A percentile compares a stretch with the other conserved stretches of the same genome.
Conservation (phyloP, 2,113 vertebrate genomes). For the Lutjanus erythropterus region DNA sequence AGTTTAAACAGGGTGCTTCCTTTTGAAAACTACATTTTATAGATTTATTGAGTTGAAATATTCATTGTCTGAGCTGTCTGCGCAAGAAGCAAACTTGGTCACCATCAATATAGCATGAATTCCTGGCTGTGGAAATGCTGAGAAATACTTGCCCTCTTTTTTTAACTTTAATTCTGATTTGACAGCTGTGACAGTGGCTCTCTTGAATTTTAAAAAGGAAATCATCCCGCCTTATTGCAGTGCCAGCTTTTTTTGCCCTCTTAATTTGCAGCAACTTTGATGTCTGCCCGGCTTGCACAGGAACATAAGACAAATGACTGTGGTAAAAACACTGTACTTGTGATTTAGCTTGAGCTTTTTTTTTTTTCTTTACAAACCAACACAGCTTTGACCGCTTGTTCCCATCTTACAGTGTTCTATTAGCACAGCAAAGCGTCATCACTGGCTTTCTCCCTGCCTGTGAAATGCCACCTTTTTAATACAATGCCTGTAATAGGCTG, state of each 20-base stretch:
- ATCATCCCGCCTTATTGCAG: conserved; percentile 10
- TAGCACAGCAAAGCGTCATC: not conserved
- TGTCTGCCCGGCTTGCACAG: not conserved
- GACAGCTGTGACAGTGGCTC: conserved; percentile 6
- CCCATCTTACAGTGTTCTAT: not conserved
- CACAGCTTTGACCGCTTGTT: not conserved
- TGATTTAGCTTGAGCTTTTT: conserved; percentile 13
- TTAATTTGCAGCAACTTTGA: conserved; percentile 16
- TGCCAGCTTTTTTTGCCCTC: conserved; percentile 1
- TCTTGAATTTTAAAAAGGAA: conserved; percentile 13
- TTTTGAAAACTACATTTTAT: not conserved
- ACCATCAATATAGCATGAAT: not conserved
- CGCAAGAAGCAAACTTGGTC: not conserved
- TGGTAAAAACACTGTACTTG: not conserved
- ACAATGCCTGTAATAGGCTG: not conserved
- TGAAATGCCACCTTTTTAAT: conserved; percentile 25
- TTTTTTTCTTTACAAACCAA: conserved; percentile 7
- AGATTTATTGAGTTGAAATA: conserved; percentile 2
- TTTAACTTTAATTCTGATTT: not conserved
- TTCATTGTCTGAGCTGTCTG: not conserved
- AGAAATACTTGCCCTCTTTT: not conserved
- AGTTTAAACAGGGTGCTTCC: not conserved
- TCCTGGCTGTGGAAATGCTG: not conserved
- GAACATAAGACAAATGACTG: conserved; percentile 4
- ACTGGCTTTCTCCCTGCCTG: conserved; percentile 5